Conservation (phyloP, 2,888 invertebrate genomes). For the Drosophila meridiana region DNA sequence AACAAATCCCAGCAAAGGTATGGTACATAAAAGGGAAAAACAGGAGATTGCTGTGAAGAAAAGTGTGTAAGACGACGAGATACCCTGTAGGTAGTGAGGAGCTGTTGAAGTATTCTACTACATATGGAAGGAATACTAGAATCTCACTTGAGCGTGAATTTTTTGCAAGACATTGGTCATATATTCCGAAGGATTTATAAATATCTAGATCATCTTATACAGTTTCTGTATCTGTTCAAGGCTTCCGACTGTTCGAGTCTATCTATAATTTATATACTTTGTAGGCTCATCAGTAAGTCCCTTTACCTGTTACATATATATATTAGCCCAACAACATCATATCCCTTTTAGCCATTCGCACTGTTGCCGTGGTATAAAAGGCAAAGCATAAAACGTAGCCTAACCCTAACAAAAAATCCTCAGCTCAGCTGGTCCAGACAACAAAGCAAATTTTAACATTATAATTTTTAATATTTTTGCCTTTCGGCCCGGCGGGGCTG, state of each 20-base stretch:
- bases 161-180: too few species aligned
- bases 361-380: slow-evolving; percentile 7
- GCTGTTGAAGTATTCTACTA: neutral
- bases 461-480: slow-evolving; percentile 79
- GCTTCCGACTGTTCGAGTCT: neutral
- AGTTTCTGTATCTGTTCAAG: neutral
- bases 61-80: neutral
- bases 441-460: slow-evolving; percentile 77
- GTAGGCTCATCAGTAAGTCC: neutral
- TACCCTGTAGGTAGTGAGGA: neutral
- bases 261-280: neutral
- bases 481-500: slow-evolving; percentile 52
- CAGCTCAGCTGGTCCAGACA: slow-evolving; percentile 53
- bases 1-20: slow-evolving; percentile 62
- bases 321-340: neutral
- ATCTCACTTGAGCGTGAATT: too few species aligned
- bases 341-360: neutral
- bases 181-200: too few species aligned
- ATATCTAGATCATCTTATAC: neutral
- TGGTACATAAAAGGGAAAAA: slow-evolving; percentile 38
- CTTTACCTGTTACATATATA: neutral
- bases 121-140: neutral
- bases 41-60: neutral
- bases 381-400: slow-evolving; percentile 34
- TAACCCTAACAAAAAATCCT: slow-evolving; percentile 57